Conservation (phyloP, 2,888 invertebrate genomes). For the Protodeltote pygarga region DNA sequence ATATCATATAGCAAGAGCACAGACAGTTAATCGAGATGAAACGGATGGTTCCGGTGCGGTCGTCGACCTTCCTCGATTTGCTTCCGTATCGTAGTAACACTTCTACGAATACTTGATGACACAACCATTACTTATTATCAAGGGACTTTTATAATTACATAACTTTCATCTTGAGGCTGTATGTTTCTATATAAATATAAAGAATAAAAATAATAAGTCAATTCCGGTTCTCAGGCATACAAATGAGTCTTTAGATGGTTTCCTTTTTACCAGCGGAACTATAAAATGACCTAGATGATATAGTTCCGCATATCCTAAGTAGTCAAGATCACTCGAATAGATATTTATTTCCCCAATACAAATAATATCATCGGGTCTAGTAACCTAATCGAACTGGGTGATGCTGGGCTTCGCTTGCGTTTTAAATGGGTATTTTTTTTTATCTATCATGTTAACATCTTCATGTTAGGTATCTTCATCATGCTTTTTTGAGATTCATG, state of each 20-base stretch:
- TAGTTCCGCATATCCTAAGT: constrained; percentile 32
- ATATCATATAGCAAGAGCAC: neutral
- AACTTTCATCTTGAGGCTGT: constrained; percentile 13
- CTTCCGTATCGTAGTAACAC: constrained; percentile 54
- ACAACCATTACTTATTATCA: constrained; percentile 56
- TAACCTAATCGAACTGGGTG: neutral
- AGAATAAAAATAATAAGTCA: constrained; percentile 18
- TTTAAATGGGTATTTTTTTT: too few species aligned
- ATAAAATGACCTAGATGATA: constrained; percentile 27
- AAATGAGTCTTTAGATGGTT: constrained; percentile 27
- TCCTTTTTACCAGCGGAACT: constrained; percentile 40
- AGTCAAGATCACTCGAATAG: constrained; percentile 22
- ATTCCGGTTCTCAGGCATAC: constrained; percentile 19
- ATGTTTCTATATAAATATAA: constrained; percentile 11
- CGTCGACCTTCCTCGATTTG: constrained; percentile 58
- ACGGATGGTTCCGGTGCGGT: constrained; percentile 59
- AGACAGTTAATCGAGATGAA: constrained; percentile 39
- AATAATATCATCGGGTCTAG: neutral
- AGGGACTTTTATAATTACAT: constrained; percentile 35
- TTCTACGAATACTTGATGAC: constrained; percentile 54
- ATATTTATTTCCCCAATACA: neutral
- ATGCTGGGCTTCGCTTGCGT: too few species aligned
- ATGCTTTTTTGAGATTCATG: too few species aligned
- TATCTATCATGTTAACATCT: too few species aligned
- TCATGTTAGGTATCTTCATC: too few species aligned